These are phyloP conservation scores for Hololepta plana DNA, from an alignment of 2,888 invertebrate species.

Conservation along the genomic window DNA sequence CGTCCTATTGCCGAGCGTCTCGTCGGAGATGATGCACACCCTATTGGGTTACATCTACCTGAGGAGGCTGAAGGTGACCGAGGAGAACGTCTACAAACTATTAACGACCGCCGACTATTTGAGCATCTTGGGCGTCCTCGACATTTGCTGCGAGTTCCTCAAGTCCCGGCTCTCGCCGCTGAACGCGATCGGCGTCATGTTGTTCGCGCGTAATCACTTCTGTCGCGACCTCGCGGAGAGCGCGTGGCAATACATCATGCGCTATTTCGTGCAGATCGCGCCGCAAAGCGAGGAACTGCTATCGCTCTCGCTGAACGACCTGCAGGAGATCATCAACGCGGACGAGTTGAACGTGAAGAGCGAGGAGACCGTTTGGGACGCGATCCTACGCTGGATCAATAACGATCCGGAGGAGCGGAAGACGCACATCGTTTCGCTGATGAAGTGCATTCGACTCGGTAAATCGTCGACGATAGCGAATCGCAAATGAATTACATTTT, in stretches of 20 bases:
- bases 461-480: no score
- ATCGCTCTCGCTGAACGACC: constrained; percentile 49
- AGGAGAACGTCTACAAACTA: constrained; percentile 63
- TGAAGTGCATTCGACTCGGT: constrained; percentile 64
- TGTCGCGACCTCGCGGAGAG: constrained; percentile 51
- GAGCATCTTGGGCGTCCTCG: constrained; percentile 62
- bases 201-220: constrained; percentile 64
- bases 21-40: constrained; percentile 55
- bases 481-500: no score
- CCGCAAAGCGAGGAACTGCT: constrained; percentile 58
- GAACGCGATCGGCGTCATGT: constrained; percentile 72
- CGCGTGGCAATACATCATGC: constrained; percentile 37
- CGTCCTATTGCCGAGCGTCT: constrained; percentile 59
- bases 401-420: constrained; percentile 54
- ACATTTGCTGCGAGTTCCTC: constrained; percentile 64
- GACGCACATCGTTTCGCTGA: constrained; percentile 54
- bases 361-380: constrained; percentile 77
- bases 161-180: constrained; percentile 44
- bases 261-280: constrained; percentile 58
- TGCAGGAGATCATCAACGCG: constrained; percentile 58
- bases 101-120: constrained; percentile 79
- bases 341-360: constrained; percentile 76
- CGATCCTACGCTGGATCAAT: constrained; percentile 75
- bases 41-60: constrained; percentile 76
- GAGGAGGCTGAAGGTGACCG: constrained; percentile 53